Base-by-base conservation (phyloP, 2,113 vertebrate species). In the Erinaceus europaeus region DNA sequence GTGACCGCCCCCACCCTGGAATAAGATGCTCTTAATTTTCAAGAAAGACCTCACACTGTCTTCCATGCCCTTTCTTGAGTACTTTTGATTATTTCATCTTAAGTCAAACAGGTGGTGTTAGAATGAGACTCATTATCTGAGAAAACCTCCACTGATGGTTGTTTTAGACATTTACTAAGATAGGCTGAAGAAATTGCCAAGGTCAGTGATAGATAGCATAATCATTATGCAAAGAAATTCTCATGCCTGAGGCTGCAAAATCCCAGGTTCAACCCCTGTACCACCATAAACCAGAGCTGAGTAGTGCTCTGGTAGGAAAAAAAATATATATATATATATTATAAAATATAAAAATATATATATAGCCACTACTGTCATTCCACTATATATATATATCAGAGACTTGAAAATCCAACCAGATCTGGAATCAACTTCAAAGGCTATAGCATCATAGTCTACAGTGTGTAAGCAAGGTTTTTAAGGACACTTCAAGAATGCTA, bases 401-500 rank as follows among this genome's bases (percentile, higher is more conserved):
- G 21, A 46, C n/a, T 50, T 40, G 77, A 57, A 57, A 55, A 57
- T 52, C 40, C 71, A 72, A 75, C 14, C 81, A 40, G n/a, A 42
- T 80, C 62, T 76, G 76, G 65, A 84, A 48, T 11, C 0, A 4
- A 36, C 72, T 88, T 38, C 44, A 7, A n/a, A 53, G 15, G 69
- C 14, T 38, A 6, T 78, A 65, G 46, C 27, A 0, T 53, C 52
- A 44, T 7, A 32, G 36, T 9, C 3, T 73, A 34, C n/a, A n/a
- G 85, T 0, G 4, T n/a, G 36, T 48, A 69, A 78, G 25, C 29
- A 9, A 80, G 91, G 88, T 57, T 76, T 82, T 82, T 85, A 81
- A 93, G 86, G 89, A 90, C 83, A 78, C 32, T 88, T 78, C n/a
- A 50, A 72, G 84, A 82, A 86, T 85, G 67, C 32, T 40, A 4